Conservation (phyloP, 2,113 vertebrate genomes). For the Xiphias gladius region DNA sequence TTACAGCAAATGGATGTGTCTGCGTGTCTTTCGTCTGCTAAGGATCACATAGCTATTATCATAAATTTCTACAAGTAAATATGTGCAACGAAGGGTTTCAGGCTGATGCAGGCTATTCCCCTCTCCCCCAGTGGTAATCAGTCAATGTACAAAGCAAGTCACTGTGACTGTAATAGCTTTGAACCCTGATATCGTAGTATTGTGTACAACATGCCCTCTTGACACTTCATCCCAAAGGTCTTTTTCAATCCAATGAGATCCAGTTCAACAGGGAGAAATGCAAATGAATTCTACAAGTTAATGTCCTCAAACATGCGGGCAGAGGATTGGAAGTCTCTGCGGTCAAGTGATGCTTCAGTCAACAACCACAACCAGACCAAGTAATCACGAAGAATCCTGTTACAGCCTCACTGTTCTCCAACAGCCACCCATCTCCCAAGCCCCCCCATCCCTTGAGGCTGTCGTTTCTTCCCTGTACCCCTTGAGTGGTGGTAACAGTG, state of each 20-base stretch:
- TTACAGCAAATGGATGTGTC: slow-evolving; percentile 17
- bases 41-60: slow-evolving; percentile 50
- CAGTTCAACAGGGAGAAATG: slow-evolving; percentile 22
- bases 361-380: slow-evolving; percentile 44
- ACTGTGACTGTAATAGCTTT: slow-evolving; percentile 57
- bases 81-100: slow-evolving; percentile 54
- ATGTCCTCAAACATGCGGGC: slow-evolving; percentile 33
- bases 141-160: slow-evolving; percentile 67
- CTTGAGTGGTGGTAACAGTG: slow-evolving; percentile 46
- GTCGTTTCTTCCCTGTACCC: slow-evolving; percentile 38
- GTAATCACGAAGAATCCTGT: slow-evolving; percentile 52
- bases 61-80: slow-evolving; percentile 59
- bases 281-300: slow-evolving; percentile 50
- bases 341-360: slow-evolving; percentile 54
- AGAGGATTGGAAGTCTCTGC: slow-evolving; percentile 36
- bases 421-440: neutral
- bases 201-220: slow-evolving; percentile 56
- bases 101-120: slow-evolving; percentile 51
- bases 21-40: slow-evolving; percentile 10
- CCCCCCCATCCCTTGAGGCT: neutral
- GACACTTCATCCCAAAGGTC: slow-evolving; percentile 62
- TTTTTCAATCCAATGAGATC: slow-evolving; percentile 60
- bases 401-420: slow-evolving; percentile 18
- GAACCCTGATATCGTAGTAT: slow-evolving; percentile 45
- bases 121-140: slow-evolving; percentile 66